Evolutionary conservation across 2,888 invertebrate genomes (phyloP), one percentile per base, ranked within the genome.

Genomic region (Cyrtodaria siliqua): DNA sequence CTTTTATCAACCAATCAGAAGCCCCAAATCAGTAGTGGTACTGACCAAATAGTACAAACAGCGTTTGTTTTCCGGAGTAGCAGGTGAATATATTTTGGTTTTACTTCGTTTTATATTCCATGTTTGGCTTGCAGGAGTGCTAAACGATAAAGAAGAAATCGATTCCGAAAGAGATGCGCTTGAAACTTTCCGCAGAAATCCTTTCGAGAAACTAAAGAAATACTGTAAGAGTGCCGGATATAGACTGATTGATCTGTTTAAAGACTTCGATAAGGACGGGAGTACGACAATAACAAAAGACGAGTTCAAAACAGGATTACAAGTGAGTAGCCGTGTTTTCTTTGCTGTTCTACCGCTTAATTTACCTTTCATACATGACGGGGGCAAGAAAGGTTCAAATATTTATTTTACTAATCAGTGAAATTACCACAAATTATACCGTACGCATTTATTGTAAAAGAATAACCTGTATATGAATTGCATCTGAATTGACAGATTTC

Each of bases 191-290:
- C 66, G 84, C 9, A 61, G 84, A 20, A 86, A 91, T 69, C 91
- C 91, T 1, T 87, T 89, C 82, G 86, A 87, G 33, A 90, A 88
- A 60, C 72, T 92, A n/a, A 83, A 82, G 44, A 71, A 77, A 23
- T 89, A 86, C 56, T 79, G 85, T 4, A 82, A 82, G 24, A 71
- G 83, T 6, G 73, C 81, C 8, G 89, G 90, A 6, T 87, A 90
- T 60, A 80, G 92, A 23, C 84, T 92, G 12, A 78, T 91, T 24
- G 92, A 92, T 69, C 74, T 92, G 18, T 91, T 92, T 74, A 84
- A 85, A 62, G 90, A 90, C 63, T 88, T 92, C 49, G 92, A 92
- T 80, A 90, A 86, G 52, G 91, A 92, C 73, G 74, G 85, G n/a
- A 90, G 86, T 56, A 83, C 76, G 73, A 66, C 81, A 1, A 84